Evolutionary conservation across 2,888 invertebrate genomes (phyloP).

Genomic region (Acleris sparsana): DNA sequence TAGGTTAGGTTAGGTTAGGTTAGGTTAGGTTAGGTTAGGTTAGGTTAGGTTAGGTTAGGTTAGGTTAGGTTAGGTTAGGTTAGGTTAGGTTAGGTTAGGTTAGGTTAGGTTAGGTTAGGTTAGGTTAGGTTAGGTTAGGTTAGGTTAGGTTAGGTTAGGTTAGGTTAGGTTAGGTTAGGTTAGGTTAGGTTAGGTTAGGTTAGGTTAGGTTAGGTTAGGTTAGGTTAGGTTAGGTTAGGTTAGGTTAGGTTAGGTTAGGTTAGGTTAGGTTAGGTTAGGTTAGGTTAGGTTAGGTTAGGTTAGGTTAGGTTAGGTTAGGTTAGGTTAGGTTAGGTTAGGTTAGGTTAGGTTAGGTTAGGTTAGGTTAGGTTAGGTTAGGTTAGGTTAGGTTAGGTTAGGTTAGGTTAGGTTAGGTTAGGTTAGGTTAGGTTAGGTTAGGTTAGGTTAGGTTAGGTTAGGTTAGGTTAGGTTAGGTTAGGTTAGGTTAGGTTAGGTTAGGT

Average conservation of each 20-base stretch:
- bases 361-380: no score
- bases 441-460: no score
- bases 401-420: slow-evolving; percentile 9
- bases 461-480: no score
- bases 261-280: not conserved
- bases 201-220: slow-evolving; percentile 8
- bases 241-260: slow-evolving; percentile 1
- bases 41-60: not conserved
- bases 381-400: no score
- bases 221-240: slow-evolving; percentile 4
- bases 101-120: not conserved
- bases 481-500: no score
- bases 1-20: no score
- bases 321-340: not conserved
- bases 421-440: no score
- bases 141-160: slow-evolving; percentile 38
- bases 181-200: slow-evolving; percentile 4
- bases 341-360: slow-evolving; percentile 5
- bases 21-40: no score
- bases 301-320: slow-evolving; percentile 1
- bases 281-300: slow-evolving; percentile 7
- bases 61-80: not conserved
- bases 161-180: slow-evolving; percentile 6
- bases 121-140: slow-evolving; percentile 37
- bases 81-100: not conserved